Evolutionary conservation across 2,113 vertebrate genomes (phyloP), one percentile per base, ranked within the genome.

Genomic region (Danionella cerebrum): DNA sequence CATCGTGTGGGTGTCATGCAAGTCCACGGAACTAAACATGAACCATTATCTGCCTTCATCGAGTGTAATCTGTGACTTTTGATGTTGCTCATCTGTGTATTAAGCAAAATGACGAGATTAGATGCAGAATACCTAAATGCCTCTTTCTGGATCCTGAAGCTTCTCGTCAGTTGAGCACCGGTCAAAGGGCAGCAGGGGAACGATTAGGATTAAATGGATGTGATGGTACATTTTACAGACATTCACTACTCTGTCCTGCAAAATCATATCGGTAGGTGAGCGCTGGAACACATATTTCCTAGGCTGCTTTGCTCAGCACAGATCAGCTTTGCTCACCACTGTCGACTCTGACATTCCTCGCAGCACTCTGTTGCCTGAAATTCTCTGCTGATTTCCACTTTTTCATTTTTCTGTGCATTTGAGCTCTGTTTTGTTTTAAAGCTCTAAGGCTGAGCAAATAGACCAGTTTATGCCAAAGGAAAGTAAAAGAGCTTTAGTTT

Each of bases 121-220:
- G 1, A 9, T 59, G 4, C n/a, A n/a, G n/a, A n/a, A n/a, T 41
- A 5, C 33, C n/a, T 19, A 21, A 35, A 31, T 19, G 18, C 8
- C 2, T 25, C 21, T 35, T 57, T 38, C 53, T 36, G 6, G 18
- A 29, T 38, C 13, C 53, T 57, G 53, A 38, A 57, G 53, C 53
- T 2, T 10, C 18, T 35, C 6, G 5, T 68, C 36, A 25, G 21
- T 31, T 48, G 7, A 45, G 14, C 12, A 27, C 8, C 36, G 52
- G 60, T 39, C 69, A 58, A 48, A 71, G 33, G 60, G 21, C 33
- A 41, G 16, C n/a, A n/a, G 2, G 21, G 31, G 29, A 11, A 45
- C 41, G 35, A 58, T 64, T 66, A 50, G 42, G 63, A 44, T 52
- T 66, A 66, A 50, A 59, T 29, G 10, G 8, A 51, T 36, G 31